phyloP scores from a whole-genome alignment of 2,888 invertebrate genomes.

The Mylabris sibirica region DNA sequence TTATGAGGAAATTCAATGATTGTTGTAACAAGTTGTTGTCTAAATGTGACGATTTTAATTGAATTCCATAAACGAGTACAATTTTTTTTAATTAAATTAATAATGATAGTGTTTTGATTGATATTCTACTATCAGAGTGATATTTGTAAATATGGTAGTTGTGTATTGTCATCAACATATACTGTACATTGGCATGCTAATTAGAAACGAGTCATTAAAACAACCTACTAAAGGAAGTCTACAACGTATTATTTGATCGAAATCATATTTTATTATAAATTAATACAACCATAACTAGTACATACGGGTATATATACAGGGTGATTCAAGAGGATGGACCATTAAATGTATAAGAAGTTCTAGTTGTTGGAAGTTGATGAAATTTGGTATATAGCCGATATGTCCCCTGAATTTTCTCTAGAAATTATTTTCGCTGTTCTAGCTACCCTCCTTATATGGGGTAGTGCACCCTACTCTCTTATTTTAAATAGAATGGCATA shows the following conservation, averaged over 20 bases:
- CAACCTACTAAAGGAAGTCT: neutral
- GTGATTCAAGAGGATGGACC: too few relatives aligned
- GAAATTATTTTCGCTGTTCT: too few relatives aligned
- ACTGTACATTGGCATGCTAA: neutral
- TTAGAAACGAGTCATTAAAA: conserved; percentile 3
- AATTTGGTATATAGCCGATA: too few relatives aligned
- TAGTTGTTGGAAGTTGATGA: too few relatives aligned
- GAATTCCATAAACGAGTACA: neutral
- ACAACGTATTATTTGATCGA: neutral
- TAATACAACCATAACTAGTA: neutral
- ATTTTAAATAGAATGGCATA: too few relatives aligned
- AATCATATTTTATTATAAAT: neutral
- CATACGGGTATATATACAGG: too few relatives aligned
- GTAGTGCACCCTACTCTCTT: too few relatives aligned
- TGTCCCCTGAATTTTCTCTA: too few relatives aligned
- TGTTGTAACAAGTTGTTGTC: neutral
- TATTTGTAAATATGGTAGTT: neutral
- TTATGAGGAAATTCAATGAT: neutral
- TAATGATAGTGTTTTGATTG: neutral
- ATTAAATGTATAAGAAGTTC: too few relatives aligned
- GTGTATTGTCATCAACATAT: conserved; percentile 3
- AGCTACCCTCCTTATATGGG: too few relatives aligned
- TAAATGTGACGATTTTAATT: neutral
- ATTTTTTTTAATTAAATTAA: neutral
- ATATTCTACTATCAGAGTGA: too few relatives aligned